phyloP scores from a whole-genome alignment of 2,113 vertebrate genomes.

The Vombatus ursinus region DNA sequence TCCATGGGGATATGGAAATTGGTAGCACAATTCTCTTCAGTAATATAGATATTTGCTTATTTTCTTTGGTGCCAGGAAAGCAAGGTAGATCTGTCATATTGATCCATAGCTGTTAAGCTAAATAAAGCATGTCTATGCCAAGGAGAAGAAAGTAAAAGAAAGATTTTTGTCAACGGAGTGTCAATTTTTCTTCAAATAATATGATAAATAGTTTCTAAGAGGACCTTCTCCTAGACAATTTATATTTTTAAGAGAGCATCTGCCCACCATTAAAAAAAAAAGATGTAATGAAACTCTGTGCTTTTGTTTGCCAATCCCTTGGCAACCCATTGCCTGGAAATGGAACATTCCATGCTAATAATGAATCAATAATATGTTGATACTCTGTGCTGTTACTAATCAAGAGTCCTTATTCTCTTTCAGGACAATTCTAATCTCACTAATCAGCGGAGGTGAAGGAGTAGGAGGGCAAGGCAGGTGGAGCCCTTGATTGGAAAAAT shows the following conservation, averaged over 20 bases:
- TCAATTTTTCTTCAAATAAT: neutral
- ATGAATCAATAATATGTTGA: conserved; percentile 66
- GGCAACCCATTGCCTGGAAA: neutral
- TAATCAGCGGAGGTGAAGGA: conserved; percentile 42
- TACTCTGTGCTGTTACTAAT: conserved; percentile 55
- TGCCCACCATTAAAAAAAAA: neutral
- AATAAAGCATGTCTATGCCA: neutral
- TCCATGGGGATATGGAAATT: neutral
- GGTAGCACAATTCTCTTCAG: neutral
- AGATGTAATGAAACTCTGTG: neutral
- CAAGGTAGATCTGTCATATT: neutral
- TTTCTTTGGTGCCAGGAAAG: neutral
- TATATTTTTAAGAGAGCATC: neutral
- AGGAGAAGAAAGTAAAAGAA: neutral
- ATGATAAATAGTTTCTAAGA: neutral
- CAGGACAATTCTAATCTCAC: conserved; percentile 59
- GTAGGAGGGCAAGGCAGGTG: conserved; percentile 24
- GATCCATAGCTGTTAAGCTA: neutral
- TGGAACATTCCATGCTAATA: conserved; percentile 31
- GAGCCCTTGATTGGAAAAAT: conserved; percentile 17
- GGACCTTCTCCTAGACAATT: neutral
- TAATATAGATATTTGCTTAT: neutral
- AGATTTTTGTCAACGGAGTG: neutral
- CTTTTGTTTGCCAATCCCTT: conserved; percentile 18
- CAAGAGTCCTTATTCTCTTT: conserved; percentile 51